Evolutionary conservation across 2,113 vertebrate species (phyloP), one percentile per base, ranked within the genome.

Genomic region (Himantopus leucocephalus): DNA sequence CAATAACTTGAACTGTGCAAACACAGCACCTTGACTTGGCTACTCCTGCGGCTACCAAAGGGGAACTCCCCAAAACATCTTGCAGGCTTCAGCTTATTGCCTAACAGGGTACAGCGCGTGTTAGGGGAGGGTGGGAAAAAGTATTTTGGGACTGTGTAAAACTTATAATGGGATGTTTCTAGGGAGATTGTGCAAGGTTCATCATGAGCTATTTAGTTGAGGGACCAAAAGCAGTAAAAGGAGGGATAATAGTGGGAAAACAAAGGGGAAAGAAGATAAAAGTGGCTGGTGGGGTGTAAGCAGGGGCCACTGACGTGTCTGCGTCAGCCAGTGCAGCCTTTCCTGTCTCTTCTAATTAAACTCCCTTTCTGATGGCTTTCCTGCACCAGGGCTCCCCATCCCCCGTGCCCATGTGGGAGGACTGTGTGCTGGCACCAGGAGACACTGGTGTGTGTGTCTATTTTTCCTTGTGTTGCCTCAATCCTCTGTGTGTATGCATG

Each of bases 321-420:
- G 5, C 2, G 2, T 21, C 48, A 94, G 23, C 5, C 30, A 53
- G 14, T 32, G 14, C 26, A 74, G 23, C 1, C 4, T 62, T 35
- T 66, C 18, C 24, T 53, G 13, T 22, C 11, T 45, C 32, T 37
- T 66, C 16, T 64, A 70, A 35, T 41, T 26, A 62, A 93, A 45
- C 5, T 26, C 11, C 0, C 1, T 39, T 67, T 76, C 32, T 72
- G 21, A 71, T 24, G 7, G 8, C 32, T 64, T 50, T 78, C 16
- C 41, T n/a, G 22, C 24, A 13, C 21, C 82, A 67, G 15, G 24
- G 6, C 3, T 66, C 15, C 8, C 32, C 0, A 0, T 45, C 13
- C 37, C 8, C 12, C 4, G 0, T 9, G 12, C 14, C 18, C 1
- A 0, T 39, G 62, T 32, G 12, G 43, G 32, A 55, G 20, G 6